These are phyloP conservation scores for Marmota flaviventris DNA, from an alignment of 2,113 vertebrate species.

Conservation along the genomic window DNA sequence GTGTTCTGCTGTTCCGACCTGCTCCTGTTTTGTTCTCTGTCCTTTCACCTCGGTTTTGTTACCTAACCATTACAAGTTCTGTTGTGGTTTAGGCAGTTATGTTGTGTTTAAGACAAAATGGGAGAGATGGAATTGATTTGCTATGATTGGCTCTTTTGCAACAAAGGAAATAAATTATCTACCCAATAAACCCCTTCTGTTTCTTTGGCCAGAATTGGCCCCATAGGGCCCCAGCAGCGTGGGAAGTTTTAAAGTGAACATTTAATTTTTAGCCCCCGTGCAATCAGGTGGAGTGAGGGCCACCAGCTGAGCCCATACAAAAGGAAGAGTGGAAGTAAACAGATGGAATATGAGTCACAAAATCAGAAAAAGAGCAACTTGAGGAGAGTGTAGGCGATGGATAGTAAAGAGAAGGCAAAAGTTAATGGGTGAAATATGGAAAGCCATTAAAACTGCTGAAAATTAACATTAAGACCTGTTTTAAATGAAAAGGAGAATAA, in stretches of 20 bases:
- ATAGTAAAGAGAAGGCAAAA: neutral
- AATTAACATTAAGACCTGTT: no score
- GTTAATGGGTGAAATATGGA: no score
- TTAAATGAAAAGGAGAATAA: neutral
- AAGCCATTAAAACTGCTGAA: neutral
- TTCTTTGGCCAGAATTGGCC: neutral
- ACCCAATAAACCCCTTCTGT: neutral
- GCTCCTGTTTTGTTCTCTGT: neutral
- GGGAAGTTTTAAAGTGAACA: neutral
- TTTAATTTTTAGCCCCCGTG: no score
- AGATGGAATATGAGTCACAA: no score
- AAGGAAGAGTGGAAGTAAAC: neutral
- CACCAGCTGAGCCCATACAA: neutral
- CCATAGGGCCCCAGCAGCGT: neutral
- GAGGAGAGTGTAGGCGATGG: neutral
- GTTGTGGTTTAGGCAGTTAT: neutral
- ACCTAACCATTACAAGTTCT: fast-evolving
- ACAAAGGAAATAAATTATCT: neutral
- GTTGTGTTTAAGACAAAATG: neutral
- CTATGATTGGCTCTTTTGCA: neutral
- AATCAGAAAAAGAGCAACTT: neutral
- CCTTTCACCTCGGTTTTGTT: neutral
- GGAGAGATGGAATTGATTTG: neutral
- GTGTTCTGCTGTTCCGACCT: no score
- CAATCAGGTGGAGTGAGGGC: no score